Evolutionary conservation across 2,888 invertebrate species (phyloP).

Genomic region (Mechanitis messenoides): DNA sequence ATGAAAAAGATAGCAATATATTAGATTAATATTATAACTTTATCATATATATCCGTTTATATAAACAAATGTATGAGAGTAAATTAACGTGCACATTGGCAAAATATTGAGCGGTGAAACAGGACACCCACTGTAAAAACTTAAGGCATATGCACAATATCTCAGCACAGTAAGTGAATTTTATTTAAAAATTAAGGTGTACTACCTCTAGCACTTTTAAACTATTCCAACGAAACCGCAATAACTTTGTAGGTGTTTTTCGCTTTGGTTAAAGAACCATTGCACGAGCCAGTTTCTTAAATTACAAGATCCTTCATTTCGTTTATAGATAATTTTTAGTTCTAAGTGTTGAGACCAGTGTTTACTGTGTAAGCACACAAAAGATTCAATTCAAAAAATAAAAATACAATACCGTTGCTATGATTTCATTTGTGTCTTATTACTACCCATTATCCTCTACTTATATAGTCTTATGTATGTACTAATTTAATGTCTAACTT

Average conservation of each 20-base stretch:
- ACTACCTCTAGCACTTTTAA: constrained; percentile 52
- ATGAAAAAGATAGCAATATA: constrained; percentile 76
- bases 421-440: constrained; percentile 69
- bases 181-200: constrained; percentile 46
- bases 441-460: constrained; percentile 27
- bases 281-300: constrained; percentile 70
- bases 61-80: constrained; percentile 65
- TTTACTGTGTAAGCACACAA: constrained; percentile 84
- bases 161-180: constrained; percentile 68
- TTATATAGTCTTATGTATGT: too few species aligned
- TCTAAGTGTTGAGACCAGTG: constrained; percentile 82
- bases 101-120: constrained; percentile 59
- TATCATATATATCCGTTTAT: constrained; percentile 73
- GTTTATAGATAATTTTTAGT: constrained; percentile 81
- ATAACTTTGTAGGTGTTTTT: constrained; percentile 43
- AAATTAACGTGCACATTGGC: constrained; percentile 66
- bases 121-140: constrained; percentile 61
- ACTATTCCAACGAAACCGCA: constrained; percentile 57
- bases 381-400: constrained; percentile 79
- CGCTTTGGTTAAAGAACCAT: constrained; percentile 62
- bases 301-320: constrained; percentile 63
- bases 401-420: constrained; percentile 84
- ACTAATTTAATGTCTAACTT: too few species aligned
- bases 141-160: constrained; percentile 68
- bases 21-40: constrained; percentile 69